phyloP scores from a whole-genome alignment of 23 tunicate genomes.

The Styela clava region DNA sequence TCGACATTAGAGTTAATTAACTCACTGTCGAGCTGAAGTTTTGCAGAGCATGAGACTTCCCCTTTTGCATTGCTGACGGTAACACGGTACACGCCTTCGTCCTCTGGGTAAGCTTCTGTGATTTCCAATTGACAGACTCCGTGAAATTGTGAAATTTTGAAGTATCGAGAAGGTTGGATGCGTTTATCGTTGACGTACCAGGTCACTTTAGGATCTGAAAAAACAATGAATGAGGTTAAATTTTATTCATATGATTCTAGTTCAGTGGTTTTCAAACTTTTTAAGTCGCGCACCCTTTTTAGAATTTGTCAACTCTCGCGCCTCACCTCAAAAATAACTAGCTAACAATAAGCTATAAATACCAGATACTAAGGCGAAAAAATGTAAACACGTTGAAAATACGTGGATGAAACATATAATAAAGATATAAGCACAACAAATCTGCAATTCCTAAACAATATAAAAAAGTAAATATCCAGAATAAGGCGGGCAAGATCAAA shows the following conservation, averaged over 20 bases:
- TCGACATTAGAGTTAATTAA: constrained; percentile 12
- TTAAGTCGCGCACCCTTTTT: too few species aligned
- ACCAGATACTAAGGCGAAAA: too few species aligned
- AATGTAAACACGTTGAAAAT: not conserved
- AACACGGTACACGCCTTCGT: constrained; percentile 79
- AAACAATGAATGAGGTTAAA: not conserved
- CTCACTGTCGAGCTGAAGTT: constrained; percentile 93
- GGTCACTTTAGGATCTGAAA: constrained; percentile 66
- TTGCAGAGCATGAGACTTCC: constrained; percentile 64
- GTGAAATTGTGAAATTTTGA: constrained; percentile 76
- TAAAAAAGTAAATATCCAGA: too few species aligned
- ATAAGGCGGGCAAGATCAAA: too few species aligned
- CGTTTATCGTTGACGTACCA: constrained; percentile 81
- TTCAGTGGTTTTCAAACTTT: too few species aligned
- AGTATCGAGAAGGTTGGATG: constrained; percentile 77
- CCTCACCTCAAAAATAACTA: too few species aligned
- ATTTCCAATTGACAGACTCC: constrained; percentile 77
- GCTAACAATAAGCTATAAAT: too few species aligned
- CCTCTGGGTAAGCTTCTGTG: constrained; percentile 88
- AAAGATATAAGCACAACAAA: too few species aligned
- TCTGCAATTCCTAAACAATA: too few species aligned
- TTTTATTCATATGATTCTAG: constrained; percentile 8
- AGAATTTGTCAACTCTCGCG: too few species aligned
- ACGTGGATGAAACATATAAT: too few species aligned
- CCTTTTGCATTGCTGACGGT: constrained; percentile 58